Conservation (phyloP, 2,797 vertebrate species). For the Brachyrhaphis roseni region DNA sequence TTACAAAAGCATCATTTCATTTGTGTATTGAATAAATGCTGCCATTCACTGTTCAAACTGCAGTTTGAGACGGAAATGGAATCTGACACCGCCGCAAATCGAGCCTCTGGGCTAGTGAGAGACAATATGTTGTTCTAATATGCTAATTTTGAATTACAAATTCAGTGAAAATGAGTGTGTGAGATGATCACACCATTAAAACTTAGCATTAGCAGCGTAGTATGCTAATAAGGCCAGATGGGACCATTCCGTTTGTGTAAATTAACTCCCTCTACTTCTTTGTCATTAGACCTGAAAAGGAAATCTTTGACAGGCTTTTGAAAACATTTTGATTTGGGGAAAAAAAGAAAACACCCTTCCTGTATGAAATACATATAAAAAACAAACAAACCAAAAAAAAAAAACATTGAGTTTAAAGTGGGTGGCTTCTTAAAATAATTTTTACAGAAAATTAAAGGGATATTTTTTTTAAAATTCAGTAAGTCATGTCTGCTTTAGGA, state of each 20-base stretch:
- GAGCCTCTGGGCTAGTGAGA: constrained; percentile 59
- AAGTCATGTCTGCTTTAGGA: background rate
- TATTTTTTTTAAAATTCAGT: background rate
- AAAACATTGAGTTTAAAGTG: constrained; percentile 3
- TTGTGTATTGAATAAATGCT: constrained; percentile 24
- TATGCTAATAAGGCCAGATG: constrained; percentile 79
- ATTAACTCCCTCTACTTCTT: constrained; percentile 56
- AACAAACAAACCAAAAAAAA: background rate
- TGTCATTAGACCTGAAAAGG: constrained; percentile 48
- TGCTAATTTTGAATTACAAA: constrained; percentile 75
- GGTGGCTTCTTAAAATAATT: constrained; percentile 1
- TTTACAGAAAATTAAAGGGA: background rate
- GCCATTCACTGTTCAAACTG: constrained; percentile 45
- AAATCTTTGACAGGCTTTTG: constrained; percentile 45
- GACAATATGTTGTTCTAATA: constrained; percentile 79
- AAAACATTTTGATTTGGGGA: constrained; percentile 25
- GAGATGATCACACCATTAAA: constrained; percentile 79
- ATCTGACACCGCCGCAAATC: constrained; percentile 61
- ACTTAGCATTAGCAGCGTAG: constrained; percentile 73
- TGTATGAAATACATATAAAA: background rate
- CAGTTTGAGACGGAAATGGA: constrained; percentile 56
- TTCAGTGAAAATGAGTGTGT: constrained; percentile 74
- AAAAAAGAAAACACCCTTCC: constrained; percentile 14
- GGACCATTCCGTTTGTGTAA: constrained; percentile 70
- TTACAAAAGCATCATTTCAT: background rate